Percentiles rank a stretch among this genome's conserved stretches.
These are phyloP conservation scores for Toxotes jaculatrix DNA, from an alignment of 2,113 vertebrate genomes.

Conservation along the genomic window DNA sequence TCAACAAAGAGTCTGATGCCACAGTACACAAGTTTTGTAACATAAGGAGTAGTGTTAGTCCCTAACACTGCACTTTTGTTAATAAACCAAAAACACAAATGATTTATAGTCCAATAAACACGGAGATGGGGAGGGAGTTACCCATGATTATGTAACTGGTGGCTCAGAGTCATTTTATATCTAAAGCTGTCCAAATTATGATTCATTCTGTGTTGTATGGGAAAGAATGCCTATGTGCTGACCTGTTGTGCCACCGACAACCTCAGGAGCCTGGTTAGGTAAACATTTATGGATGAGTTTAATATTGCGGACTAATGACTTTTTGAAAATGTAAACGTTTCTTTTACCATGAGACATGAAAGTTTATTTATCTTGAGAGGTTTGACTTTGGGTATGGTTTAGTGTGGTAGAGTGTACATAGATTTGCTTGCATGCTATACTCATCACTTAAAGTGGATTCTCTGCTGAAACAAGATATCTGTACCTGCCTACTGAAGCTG, in stretches of 20 bases:
- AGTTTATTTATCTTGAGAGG: not conserved
- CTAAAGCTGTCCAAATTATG: slow-evolving; percentile 19
- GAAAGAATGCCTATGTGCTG: not conserved
- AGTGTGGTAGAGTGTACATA: not conserved
- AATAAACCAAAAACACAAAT: slow-evolving; percentile 8
- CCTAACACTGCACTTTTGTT: slow-evolving; percentile 10
- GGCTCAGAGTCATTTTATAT: slow-evolving; percentile 17
- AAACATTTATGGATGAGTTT: slow-evolving; percentile 1
- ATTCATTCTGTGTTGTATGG: slow-evolving; percentile 10
- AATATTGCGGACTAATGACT: not conserved
- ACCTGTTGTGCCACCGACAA: not conserved
- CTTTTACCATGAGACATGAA: not conserved
- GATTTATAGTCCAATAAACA: slow-evolving; percentile 13
- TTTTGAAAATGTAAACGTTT: not conserved
- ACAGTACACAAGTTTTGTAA: slow-evolving; percentile 3
- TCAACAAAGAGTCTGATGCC: not conserved
- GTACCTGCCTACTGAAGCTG: not conserved
- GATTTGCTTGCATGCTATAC: not conserved
- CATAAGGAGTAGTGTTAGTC: not conserved
- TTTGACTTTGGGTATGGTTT: not conserved
- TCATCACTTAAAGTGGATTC: not conserved
- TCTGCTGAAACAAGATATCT: not conserved
- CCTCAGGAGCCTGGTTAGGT: slow-evolving; percentile 4
- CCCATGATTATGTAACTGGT: not conserved
- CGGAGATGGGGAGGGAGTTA: not conserved